Conservation (phyloP, 2,888 invertebrate genomes). For the Sceliomorpha sp. region DNA sequence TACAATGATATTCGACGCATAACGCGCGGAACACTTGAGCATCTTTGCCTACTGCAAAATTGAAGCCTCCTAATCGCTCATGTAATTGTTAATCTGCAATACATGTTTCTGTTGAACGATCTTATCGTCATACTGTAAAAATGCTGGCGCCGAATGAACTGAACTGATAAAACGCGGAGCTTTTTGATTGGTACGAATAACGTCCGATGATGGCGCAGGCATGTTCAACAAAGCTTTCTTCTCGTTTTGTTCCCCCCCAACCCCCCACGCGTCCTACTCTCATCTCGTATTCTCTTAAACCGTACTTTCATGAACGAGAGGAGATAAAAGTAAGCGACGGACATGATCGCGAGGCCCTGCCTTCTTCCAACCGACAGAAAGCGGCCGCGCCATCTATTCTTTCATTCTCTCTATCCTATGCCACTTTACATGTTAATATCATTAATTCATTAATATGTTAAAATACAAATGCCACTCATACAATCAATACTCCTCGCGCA, state of each 20-base stretch:
- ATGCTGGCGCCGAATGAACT: constrained; percentile 71
- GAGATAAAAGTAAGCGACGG: constrained; percentile 50
- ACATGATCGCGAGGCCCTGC: constrained; percentile 52
- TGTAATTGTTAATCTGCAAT: too few relatives aligned
- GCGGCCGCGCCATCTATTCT: constrained; percentile 53
- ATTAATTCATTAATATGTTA: constrained; percentile 73
- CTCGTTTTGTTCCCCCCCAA: neutral
- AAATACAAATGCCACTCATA: constrained; percentile 80
- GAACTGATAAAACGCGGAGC: constrained; percentile 65
- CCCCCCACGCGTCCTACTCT: constrained; percentile 5
- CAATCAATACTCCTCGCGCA: constrained; percentile 68
- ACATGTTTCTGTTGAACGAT: too few relatives aligned
- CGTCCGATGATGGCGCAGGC: constrained; percentile 45
- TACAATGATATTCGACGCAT: too few relatives aligned
- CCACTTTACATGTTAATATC: constrained; percentile 80
- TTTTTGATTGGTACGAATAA: constrained; percentile 51
- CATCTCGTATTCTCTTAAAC: constrained; percentile 6
- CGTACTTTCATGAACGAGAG: constrained; percentile 28
- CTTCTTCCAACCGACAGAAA: constrained; percentile 55
- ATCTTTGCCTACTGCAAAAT: too few relatives aligned
- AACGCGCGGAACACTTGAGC: too few relatives aligned
- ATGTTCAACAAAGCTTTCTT: constrained; percentile 24
- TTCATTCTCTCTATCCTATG: constrained; percentile 73
- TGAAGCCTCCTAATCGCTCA: too few relatives aligned
- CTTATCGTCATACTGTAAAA: constrained; percentile 17